Percentiles rank a stretch among this genome's conserved stretches.
Evolutionary conservation across 2,113 vertebrate species (phyloP).

Genomic region (Synchiropus splendidus): DNA sequence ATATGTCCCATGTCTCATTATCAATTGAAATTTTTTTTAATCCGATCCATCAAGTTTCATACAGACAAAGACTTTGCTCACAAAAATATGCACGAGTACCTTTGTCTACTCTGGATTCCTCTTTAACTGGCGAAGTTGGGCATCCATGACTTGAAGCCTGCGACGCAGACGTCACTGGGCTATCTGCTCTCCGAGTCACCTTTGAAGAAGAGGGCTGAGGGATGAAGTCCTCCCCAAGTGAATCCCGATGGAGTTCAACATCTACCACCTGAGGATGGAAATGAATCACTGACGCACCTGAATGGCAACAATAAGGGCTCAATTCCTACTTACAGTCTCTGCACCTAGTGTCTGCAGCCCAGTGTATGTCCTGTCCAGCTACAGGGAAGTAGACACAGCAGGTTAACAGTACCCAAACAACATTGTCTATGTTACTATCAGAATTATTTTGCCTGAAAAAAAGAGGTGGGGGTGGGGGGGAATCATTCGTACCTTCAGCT

Average conservation of each 20-base stretch:
- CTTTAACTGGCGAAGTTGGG: slow-evolving; percentile 68
- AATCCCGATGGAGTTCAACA: slow-evolving; percentile 88
- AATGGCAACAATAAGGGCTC: background rate
- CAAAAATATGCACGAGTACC: too few relatives aligned
- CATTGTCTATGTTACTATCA: background rate
- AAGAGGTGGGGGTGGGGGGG: too few relatives aligned
- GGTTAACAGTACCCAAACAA: background rate
- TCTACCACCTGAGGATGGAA: slow-evolving; percentile 82
- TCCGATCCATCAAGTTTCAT: too few relatives aligned
- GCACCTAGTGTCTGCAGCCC: slow-evolving; percentile 95
- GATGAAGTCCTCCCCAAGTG: slow-evolving; percentile 80
- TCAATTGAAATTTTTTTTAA: too few relatives aligned
- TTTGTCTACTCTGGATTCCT: slow-evolving; percentile 75
- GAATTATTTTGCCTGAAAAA: too few relatives aligned
- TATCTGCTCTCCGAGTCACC: slow-evolving; percentile 73
- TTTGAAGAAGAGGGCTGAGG: slow-evolving; percentile 65
- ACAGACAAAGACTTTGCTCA: too few relatives aligned
- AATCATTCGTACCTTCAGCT: slow-evolving; percentile 81
- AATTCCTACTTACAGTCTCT: slow-evolving; percentile 80
- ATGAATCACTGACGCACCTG: too few relatives aligned
- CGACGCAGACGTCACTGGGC: slow-evolving; percentile 38
- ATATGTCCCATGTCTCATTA: too few relatives aligned
- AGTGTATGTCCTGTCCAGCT: slow-evolving; percentile 97
- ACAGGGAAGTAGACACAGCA: slow-evolving; percentile 18
- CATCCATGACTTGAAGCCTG: slow-evolving; percentile 62